phyloP scores from a whole-genome alignment of 2,797 vertebrate genomes.

The Falco biarmicus region DNA sequence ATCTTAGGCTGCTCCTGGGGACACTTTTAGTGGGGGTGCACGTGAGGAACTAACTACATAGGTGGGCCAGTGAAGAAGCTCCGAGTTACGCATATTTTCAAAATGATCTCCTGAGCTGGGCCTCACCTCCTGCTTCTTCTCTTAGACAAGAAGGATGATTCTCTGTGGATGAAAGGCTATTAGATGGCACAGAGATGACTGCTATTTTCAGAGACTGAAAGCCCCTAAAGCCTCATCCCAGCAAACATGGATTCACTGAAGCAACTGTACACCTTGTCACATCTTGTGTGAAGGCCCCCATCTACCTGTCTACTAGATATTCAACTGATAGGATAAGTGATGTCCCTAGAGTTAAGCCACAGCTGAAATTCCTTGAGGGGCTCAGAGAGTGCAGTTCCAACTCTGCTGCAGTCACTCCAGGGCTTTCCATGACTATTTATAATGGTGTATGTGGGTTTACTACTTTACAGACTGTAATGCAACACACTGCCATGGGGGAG shows the following conservation, averaged over 20 bases:
- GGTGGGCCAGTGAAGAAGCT: neutral
- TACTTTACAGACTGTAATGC: slow-evolving; percentile 57
- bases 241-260: slow-evolving; percentile 19
- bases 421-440: slow-evolving; percentile 56
- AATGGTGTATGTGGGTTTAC: slow-evolving; percentile 17
- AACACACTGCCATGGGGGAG: slow-evolving; percentile 2
- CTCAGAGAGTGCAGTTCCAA: neutral
- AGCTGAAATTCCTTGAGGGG: slow-evolving; percentile 26
- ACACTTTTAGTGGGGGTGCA: neutral
- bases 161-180: neutral
- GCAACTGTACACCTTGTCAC: slow-evolving; percentile 59
- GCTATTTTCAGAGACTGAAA: slow-evolving; percentile 28
- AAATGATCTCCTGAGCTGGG: neutral
- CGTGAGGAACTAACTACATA: neutral
- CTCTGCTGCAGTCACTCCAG: slow-evolving; percentile 21
- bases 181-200: neutral
- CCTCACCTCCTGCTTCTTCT: neutral
- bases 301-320: slow-evolving; percentile 66
- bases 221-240: slow-evolving; percentile 18
- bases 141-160: neutral
- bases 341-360: neutral
- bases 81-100: neutral
- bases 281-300: slow-evolving; percentile 54
- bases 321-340: slow-evolving; percentile 33
- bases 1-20: neutral